Evolutionary conservation across 2,888 invertebrate genomes (phyloP).

Genomic region (Scaptomyza caliginosa): DNA sequence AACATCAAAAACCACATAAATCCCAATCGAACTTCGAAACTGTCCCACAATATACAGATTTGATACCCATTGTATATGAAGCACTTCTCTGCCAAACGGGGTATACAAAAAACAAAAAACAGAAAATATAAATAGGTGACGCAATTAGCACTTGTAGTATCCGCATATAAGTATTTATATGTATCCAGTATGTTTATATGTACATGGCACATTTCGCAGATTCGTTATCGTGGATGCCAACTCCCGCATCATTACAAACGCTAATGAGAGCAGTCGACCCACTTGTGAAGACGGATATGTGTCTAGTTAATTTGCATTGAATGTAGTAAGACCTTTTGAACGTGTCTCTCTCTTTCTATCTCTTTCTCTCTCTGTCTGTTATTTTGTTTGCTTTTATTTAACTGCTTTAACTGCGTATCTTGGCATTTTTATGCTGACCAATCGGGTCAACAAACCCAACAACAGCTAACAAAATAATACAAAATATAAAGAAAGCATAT

Average conservation of each 20-base stretch:
- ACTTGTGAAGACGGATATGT: conserved; percentile 71
- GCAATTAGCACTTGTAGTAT: conserved; percentile 61
- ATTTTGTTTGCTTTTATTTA: conserved; percentile 10
- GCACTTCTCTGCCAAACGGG: not conserved
- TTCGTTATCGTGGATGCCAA: conserved; percentile 34
- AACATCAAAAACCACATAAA: no score
- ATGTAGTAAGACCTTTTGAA: conserved; percentile 67
- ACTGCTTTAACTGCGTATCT: conserved; percentile 54
- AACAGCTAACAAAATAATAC: conserved; percentile 1
- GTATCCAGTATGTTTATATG: not conserved
- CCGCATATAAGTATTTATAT: conserved; percentile 2
- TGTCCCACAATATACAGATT: no score
- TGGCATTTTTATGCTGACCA: conserved; percentile 65
- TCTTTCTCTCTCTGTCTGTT: conserved; percentile 1
- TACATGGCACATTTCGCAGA: conserved; percentile 8
- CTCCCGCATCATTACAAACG: conserved; percentile 34
- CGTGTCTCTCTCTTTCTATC: conserved; percentile 29
- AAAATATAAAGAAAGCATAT: conserved; percentile 4
- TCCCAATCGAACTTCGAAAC: no score
- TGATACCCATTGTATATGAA: not conserved
- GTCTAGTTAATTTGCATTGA: conserved; percentile 74
- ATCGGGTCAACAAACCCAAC: conserved; percentile 58
- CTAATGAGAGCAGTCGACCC: conserved; percentile 70
- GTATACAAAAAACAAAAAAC: not conserved
- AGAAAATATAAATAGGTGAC: conserved; percentile 50